These are phyloP conservation scores for Paguma larvata DNA, from an alignment of 2,797 vertebrate genomes.

Conservation along the genomic window DNA sequence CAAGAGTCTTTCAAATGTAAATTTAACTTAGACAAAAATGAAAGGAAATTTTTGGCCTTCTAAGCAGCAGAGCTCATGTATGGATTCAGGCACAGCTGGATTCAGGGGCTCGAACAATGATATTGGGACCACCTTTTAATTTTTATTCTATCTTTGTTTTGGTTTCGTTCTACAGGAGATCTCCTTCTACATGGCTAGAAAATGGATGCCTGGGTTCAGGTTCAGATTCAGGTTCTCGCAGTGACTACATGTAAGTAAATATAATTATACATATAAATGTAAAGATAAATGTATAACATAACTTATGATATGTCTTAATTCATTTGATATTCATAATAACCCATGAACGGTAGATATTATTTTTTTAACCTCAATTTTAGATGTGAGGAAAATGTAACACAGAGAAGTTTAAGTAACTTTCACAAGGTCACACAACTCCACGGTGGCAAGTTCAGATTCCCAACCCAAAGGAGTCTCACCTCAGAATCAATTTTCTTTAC, in stretches of 20 bases:
- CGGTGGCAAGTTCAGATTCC: neutral
- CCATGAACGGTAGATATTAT: neutral
- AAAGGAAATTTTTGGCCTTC: neutral
- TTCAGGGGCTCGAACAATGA: neutral
- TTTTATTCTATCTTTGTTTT: neutral
- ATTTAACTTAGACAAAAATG: neutral
- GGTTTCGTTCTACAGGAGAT: neutral
- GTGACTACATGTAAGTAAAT: neutral
- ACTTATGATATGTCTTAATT: neutral
- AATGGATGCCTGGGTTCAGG: neutral
- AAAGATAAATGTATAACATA: neutral
- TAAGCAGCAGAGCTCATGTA: neutral
- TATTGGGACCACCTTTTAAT: neutral
- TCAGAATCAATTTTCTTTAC: neutral
- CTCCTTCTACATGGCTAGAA: neutral
- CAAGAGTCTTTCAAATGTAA: neutral
- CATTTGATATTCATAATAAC: neutral
- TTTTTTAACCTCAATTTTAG: neutral
- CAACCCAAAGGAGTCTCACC: neutral
- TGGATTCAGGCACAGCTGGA: neutral
- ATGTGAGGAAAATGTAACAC: neutral
- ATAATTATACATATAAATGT: neutral
- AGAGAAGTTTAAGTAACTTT: neutral
- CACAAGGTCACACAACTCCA: neutral
- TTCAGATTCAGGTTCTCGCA: neutral